Evolutionary conservation across 37 sponge, comb jelly and placozoan genomes (phyloP), one percentile per base, ranked within the genome.

Genomic region (Aplysina aerophoba): DNA sequence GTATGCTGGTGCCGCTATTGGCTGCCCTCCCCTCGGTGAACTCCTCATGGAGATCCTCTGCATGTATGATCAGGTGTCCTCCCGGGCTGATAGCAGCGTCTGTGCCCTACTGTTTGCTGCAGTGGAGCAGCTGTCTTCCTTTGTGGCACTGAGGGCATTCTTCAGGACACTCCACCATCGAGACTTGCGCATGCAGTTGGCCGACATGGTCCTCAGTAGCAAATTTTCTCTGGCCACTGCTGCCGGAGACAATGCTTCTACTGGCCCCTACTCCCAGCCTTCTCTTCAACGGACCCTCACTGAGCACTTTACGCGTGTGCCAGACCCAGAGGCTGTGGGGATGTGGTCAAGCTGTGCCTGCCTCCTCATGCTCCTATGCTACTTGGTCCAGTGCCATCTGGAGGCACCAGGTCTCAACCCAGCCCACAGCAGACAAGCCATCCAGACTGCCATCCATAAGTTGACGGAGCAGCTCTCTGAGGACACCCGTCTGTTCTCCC

Each of bases 321-420:
- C 71, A 17, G 71, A 69, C 34, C 71, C 71, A 30, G 27, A 30
- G 19, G 71, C 33, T 17, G 71, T 30, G 19, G 71, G 71, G 4
- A 30, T 69, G 71, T 69, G 71, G 71, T 69, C 71, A 2, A 35
- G 34, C 33, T 69, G 71, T 69, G 71, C 35, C 33, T 69, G 34
- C 71, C 34, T 69, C 33, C 71, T 69, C 71, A 69, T 69, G 71
- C 34, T 69, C 31, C 33, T 69, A 1, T 69, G 34, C 34, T 69
- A 69, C 34, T 3, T 69, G 17, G 34, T 69, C 17, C 71, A 69
- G 34, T 69, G 71, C 33, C 28, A 69, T 4, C 17, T 69, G 30
- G 34, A 17, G 31, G 8, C 6, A n/a, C n/a, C n/a, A n/a, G n/a
- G n/a, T n/a, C 19, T 65, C 30, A 35, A 28, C 34, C 17, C 31